A percentile compares a stretch with the other conserved stretches of the same genome.
phyloP scores from a whole-genome alignment of 2,888 invertebrate species.

The Unio pictorum region DNA sequence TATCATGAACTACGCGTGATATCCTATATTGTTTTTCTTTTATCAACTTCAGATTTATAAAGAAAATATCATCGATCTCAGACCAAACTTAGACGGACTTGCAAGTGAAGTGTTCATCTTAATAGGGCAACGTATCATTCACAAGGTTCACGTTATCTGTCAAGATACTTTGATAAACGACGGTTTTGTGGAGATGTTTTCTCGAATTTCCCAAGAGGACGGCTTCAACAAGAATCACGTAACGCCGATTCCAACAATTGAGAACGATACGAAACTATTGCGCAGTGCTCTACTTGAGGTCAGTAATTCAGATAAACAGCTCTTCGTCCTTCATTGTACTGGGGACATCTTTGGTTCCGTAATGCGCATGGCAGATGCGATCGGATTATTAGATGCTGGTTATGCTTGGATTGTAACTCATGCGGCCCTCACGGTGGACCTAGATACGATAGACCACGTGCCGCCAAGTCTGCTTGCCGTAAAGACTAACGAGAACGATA shows the following conservation, averaged over 20 bases:
- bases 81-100: conserved; percentile 18
- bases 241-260: conserved; percentile 8
- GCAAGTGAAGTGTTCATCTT: conserved; percentile 41
- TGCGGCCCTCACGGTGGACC: conserved; percentile 17
- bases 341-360: conserved; percentile 30
- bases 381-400: conserved; percentile 51
- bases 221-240: conserved; percentile 7
- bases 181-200: conserved; percentile 47
- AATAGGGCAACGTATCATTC: conserved; percentile 38
- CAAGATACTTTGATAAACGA: conserved; percentile 38
- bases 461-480: conserved; percentile 45
- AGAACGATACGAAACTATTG: conserved; percentile 15
- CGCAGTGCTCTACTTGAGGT: conserved; percentile 20
- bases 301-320: conserved; percentile 28
- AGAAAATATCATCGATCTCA: conserved; percentile 11
- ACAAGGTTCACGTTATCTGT: conserved; percentile 38
- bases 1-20: too few species aligned
- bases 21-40: neutral
- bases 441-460: conserved; percentile 6
- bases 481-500: conserved; percentile 26
- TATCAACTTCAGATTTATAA: conserved; percentile 24
- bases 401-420: conserved; percentile 65
- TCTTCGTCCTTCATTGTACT: conserved; percentile 29
- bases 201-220: conserved; percentile 4
- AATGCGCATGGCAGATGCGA: conserved; percentile 36